These are phyloP conservation scores for Ormyrus labotus DNA, from an alignment of 2,888 invertebrate genomes.

Conservation along the genomic window DNA sequence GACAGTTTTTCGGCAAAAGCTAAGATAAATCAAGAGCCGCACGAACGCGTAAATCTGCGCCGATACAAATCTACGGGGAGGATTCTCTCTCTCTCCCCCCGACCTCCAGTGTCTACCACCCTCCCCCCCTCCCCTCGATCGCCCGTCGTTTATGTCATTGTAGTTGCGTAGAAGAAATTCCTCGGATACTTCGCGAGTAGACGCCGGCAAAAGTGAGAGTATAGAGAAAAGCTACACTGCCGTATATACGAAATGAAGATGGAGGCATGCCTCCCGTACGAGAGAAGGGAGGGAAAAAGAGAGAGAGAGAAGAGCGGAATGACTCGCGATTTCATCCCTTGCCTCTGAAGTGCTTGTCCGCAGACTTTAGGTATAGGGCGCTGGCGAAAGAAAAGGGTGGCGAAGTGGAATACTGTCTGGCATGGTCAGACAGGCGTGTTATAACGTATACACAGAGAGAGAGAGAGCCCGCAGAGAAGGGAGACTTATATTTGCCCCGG, in stretches of 20 bases:
- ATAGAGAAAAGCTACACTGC: conserved; percentile 17
- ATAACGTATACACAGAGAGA: conserved; percentile 27
- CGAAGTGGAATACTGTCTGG: conserved; percentile 60
- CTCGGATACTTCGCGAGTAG: conserved; percentile 34
- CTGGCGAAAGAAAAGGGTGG: conserved; percentile 49
- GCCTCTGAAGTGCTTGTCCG: conserved; percentile 35
- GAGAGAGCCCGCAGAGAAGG: conserved; percentile 32
- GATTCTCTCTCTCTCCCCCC: background rate
- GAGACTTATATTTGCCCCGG: conserved; percentile 39
- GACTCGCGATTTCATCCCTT: conserved; percentile 40
- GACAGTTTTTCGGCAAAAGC: conserved; percentile 32
- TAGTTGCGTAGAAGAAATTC: conserved; percentile 47
- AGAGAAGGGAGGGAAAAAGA: conserved; percentile 4
- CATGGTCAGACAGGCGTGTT: conserved; percentile 59
- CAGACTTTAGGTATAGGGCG: conserved; percentile 36
- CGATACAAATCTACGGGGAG: conserved; percentile 56
- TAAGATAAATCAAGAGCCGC: conserved; percentile 54
- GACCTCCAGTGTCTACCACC: too few relatives aligned
- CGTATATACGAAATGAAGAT: background rate
- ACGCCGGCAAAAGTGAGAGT: conserved; percentile 39
- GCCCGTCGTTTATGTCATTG: conserved; percentile 31
- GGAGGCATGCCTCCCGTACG: background rate
- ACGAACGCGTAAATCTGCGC: conserved; percentile 56
- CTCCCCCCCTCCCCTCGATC: background rate
- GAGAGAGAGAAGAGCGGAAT: conserved; percentile 34